Evolutionary conservation across 92 coral and sea anemone genomes (phyloP), one percentile per base, ranked within the genome.

Genomic region (Epizoanthus fatuus): DNA sequence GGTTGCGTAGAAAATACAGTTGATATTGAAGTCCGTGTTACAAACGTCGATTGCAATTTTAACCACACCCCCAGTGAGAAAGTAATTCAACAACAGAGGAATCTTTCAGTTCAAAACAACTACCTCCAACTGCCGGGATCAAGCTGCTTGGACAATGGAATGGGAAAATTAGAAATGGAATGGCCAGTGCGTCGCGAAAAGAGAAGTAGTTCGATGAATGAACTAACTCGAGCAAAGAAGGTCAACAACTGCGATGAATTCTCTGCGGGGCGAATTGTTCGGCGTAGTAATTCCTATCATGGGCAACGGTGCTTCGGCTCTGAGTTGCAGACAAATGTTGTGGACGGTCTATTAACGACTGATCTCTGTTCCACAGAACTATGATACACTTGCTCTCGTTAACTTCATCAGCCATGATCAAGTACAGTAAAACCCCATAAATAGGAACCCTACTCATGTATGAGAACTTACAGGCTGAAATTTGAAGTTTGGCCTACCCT

Each of bases 291-390:
- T 13, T 70, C 58, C 0, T 70, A 70, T 4, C 75, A 70, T 17
- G 57, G 75, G 4, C 13, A 70, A 6, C 17, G 38, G 15, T 70
- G 19, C 11, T 5, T 70, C 7, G 74, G 7, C 40, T 10, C 6
- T 5, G 57, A 70, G 2, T 70, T 54, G 4, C 55, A 70, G n/a
- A 70, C 75, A 42, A 70, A 70, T 13, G 55, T 70, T 15, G 75
- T 70, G 57, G 75, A 70, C 7, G 75, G 75, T 29, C 54, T 70
- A n/a, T 17, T 70, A 17, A 70, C 75, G 22, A 70, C 75, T 44
- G 75, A 70, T 70, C 75, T 70, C 32, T 70, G 75, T 45, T 70
- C 75, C 53, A 70, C 75, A 44, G 75, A 70, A 11, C 38, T 70
- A 42, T 70, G 25, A 45, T 49, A 49, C 9, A 10, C 14, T 11